These are phyloP conservation scores for Protomyctophum bolini DNA, from an alignment of 2,113 vertebrate species.

Conservation along the genomic window DNA sequence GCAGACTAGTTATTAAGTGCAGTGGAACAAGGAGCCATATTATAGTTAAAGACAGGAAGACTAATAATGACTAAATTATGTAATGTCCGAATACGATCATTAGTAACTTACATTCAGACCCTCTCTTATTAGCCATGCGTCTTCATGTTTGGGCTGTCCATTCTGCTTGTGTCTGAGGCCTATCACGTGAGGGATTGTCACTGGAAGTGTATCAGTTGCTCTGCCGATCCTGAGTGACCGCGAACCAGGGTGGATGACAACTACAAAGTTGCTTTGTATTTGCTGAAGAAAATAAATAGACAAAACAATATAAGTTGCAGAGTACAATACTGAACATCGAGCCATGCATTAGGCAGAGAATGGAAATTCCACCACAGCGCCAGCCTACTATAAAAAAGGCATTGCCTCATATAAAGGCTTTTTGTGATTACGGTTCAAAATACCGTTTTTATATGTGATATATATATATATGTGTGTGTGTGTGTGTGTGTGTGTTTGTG, in stretches of 20 bases:
- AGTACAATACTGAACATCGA: no score
- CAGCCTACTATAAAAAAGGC: no score
- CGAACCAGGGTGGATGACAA: conserved; percentile 95
- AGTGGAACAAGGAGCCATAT: not conserved
- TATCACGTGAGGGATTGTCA: conserved; percentile 88
- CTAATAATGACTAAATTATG: not conserved
- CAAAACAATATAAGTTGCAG: no score
- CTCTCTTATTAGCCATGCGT: conserved; percentile 89
- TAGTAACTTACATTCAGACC: conserved; percentile 86
- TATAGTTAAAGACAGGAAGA: not conserved
- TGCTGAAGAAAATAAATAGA: conserved; percentile 78
- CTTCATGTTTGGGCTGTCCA: conserved; percentile 85
- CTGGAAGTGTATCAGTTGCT: conserved; percentile 91
- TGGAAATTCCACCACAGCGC: no score
- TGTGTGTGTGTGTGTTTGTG: no score
- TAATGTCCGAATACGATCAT: not conserved
- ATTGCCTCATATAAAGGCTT: no score
- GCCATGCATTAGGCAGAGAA: no score
- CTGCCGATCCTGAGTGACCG: conserved; percentile 88
- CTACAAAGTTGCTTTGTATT: conserved; percentile 95
- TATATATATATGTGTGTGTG: no score
- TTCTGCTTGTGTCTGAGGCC: conserved; percentile 89
- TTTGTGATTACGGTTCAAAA: no score
- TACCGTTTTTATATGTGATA: no score
- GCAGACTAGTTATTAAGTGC: not conserved